Percentiles rank a stretch among this genome's conserved stretches.
Evolutionary conservation across 1,140 invertebrate genomes (phyloP).

Genomic region (Drosophila aff.): DNA sequence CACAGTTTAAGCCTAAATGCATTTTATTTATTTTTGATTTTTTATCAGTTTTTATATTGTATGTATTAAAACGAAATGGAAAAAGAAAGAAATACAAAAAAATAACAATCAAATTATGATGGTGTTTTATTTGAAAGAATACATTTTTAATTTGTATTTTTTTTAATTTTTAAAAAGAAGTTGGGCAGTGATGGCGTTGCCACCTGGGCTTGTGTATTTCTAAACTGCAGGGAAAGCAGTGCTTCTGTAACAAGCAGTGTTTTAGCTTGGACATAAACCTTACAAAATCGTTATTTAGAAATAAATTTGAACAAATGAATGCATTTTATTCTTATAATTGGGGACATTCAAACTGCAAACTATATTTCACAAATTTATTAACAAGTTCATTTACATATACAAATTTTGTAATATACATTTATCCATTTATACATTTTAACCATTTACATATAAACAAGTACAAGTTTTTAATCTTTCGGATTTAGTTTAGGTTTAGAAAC

Average conservation of each 20-base stretch:
- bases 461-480: too few relatives aligned
- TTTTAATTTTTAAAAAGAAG: not conserved
- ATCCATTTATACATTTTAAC: too few relatives aligned
- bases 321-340: too few relatives aligned
- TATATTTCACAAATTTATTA: too few relatives aligned
- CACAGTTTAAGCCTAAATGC: constrained; percentile 40
- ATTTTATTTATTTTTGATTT: constrained; percentile 61
- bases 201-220: not conserved
- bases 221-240: not conserved
- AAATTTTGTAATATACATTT: too few relatives aligned
- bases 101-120: constrained; percentile 27
- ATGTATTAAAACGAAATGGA: constrained; percentile 49
- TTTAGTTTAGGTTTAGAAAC: too few relatives aligned
- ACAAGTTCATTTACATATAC: too few relatives aligned
- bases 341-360: too few relatives aligned
- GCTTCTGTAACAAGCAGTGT: not conserved
- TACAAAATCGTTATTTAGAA: not conserved
- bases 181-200: not conserved
- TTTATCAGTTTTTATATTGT: constrained; percentile 53
- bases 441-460: too few relatives aligned
- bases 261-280: not conserved
- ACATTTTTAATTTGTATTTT: not conserved
- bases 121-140: not conserved
- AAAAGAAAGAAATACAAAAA: constrained; percentile 53
- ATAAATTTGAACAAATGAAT: too few relatives aligned